Evolutionary conservation across 2,888 invertebrate species (phyloP).

Genomic region (Koerneria pararmatus): DNA sequence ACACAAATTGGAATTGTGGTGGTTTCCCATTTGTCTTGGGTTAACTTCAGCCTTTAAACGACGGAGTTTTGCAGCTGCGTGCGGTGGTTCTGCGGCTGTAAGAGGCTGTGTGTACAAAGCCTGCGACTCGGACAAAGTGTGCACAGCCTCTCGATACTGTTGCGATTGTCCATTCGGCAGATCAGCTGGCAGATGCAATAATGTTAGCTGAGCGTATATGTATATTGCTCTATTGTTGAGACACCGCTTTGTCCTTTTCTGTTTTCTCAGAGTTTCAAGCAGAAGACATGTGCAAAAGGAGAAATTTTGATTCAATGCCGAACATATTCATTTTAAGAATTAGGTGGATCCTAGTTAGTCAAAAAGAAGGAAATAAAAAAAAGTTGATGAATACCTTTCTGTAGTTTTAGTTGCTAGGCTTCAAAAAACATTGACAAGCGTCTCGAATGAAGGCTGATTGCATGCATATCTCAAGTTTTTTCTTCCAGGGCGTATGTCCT

Average conservation of each 20-base stretch:
- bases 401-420: too few relatives aligned
- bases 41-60: not conserved
- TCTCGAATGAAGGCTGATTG: too few relatives aligned
- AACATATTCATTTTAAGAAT: not conserved
- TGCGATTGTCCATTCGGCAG: constrained; percentile 55
- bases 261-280: too few relatives aligned
- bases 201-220: constrained; percentile 36
- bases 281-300: too few relatives aligned
- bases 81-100: constrained; percentile 49
- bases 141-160: constrained; percentile 53
- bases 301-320: too few relatives aligned
- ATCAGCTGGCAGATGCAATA: constrained; percentile 46
- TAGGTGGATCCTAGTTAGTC: too few relatives aligned
- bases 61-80: constrained; percentile 40
- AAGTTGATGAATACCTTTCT: too few relatives aligned
- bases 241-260: too few relatives aligned
- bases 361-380: not conserved
- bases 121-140: constrained; percentile 37
- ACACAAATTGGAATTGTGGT: too few relatives aligned
- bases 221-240: too few relatives aligned
- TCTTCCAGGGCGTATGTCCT: constrained; percentile 42
- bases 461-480: too few relatives aligned
- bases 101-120: constrained; percentile 37
- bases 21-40: not conserved
- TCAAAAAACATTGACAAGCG: too few relatives aligned